These are phyloP conservation scores for Connochaetes taurinus DNA, from an alignment of 2,113 vertebrate species.

Conservation along the genomic window DNA sequence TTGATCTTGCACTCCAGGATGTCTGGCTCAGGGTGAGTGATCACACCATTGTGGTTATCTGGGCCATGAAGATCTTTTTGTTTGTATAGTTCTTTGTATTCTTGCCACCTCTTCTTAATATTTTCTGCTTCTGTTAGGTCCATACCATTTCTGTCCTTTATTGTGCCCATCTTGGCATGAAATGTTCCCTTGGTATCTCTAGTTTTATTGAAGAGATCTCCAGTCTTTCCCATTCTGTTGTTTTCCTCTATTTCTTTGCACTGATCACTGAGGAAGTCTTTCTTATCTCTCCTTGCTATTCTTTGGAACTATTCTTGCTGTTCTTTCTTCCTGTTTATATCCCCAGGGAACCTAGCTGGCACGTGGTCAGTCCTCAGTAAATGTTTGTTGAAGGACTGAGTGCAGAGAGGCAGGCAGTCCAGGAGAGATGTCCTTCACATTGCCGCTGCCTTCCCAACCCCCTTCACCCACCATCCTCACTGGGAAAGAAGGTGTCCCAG, in stretches of 20 bases:
- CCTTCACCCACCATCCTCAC: rapidly evolving
- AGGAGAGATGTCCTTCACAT: neutral
- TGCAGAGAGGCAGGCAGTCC: neutral
- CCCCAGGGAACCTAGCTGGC: neutral
- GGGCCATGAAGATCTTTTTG: neutral
- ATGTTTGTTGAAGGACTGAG: neutral
- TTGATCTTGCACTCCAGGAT: neutral
- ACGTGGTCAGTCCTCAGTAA: rapidly evolving
- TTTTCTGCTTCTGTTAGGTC: neutral
- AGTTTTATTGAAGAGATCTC: neutral
- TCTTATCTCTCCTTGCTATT: neutral
- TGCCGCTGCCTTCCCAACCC: too few species aligned
- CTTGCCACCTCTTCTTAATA: neutral
- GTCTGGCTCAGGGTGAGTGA: neutral
- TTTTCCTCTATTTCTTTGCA: neutral
- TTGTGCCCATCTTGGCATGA: neutral
- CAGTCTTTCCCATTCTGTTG: neutral
- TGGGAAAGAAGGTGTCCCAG: neutral
- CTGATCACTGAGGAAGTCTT: neutral
- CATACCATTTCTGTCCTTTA: neutral
- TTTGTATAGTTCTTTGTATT: neutral
- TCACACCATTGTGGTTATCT: neutral
- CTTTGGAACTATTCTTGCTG: neutral
- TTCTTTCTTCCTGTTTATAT: neutral
- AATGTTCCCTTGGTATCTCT: neutral